Percentiles rank a stretch among this genome's conserved stretches.
Conservation (phyloP, 2,797 vertebrate species). For the Crax fasciolata region DNA sequence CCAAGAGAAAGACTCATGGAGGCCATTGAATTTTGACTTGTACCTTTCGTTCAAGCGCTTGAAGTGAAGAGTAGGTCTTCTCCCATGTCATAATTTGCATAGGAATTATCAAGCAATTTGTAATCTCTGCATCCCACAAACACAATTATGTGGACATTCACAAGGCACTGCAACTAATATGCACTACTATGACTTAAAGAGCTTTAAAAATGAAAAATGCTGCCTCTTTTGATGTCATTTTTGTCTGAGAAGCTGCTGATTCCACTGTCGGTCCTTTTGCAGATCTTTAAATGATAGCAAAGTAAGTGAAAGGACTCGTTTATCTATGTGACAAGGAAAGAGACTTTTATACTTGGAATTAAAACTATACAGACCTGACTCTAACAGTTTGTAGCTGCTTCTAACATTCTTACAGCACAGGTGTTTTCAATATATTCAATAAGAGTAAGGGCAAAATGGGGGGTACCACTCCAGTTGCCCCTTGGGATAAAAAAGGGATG, state of each 20-base stretch:
- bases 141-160: neutral
- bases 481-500: neutral
- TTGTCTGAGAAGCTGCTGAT: neutral
- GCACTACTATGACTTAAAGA: neutral
- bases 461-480: neutral
- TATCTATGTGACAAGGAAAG: neutral
- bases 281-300: neutral
- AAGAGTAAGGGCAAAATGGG: neutral
- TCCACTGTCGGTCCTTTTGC: neutral
- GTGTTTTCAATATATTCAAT: neutral
- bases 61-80: neutral
- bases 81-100: neutral
- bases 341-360: neutral
- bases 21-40: neutral
- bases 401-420: neutral
- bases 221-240: neutral
- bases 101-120: neutral
- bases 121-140: neutral
- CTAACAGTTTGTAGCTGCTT: neutral
- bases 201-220: conserved; percentile 9
- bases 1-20: neutral
- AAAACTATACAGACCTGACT: neutral
- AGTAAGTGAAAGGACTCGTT: neutral
- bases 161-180: neutral
- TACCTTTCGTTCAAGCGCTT: neutral